Conservation (phyloP, 2,113 vertebrate species). For the Gobio gobio region DNA sequence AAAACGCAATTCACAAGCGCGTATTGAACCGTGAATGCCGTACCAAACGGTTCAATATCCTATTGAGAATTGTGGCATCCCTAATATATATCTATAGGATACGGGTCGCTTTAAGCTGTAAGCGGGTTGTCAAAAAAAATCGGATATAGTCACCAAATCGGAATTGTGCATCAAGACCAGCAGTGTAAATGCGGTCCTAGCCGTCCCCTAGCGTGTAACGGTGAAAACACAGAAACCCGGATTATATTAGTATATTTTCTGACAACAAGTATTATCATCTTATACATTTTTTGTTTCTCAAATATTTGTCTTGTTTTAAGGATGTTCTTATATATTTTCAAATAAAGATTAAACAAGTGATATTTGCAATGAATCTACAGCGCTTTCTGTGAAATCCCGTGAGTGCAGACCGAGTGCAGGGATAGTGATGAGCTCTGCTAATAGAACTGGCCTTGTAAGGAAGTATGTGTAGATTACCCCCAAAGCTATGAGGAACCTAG, state of each 20-base stretch:
- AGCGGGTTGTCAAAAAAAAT: too few species aligned
- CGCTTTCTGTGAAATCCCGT: neutral
- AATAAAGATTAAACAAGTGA: neutral
- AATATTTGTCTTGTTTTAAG: neutral
- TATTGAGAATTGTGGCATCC: too few species aligned
- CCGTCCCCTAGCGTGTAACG: too few species aligned
- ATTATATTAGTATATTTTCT: neutral
- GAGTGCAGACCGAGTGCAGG: neutral
- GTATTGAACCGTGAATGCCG: too few species aligned
- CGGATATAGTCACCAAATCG: too few species aligned
- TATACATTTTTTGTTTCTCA: neutral
- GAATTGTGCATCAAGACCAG: too few species aligned
- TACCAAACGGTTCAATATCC: too few species aligned
- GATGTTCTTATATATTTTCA: neutral
- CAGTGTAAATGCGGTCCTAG: too few species aligned
- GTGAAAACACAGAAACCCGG: too few species aligned
- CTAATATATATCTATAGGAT: too few species aligned
- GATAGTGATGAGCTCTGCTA: constrained; percentile 35
- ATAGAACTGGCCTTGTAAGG: constrained; percentile 50
- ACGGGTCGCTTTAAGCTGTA: too few species aligned
- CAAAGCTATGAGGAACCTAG: constrained; percentile 61
- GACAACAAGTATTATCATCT: neutral
- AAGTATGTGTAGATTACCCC: constrained; percentile 63
- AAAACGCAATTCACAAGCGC: too few species aligned
- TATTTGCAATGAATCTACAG: neutral